Base-by-base conservation (phyloP, 23 tunicate genomes). In the Styela clava region DNA sequence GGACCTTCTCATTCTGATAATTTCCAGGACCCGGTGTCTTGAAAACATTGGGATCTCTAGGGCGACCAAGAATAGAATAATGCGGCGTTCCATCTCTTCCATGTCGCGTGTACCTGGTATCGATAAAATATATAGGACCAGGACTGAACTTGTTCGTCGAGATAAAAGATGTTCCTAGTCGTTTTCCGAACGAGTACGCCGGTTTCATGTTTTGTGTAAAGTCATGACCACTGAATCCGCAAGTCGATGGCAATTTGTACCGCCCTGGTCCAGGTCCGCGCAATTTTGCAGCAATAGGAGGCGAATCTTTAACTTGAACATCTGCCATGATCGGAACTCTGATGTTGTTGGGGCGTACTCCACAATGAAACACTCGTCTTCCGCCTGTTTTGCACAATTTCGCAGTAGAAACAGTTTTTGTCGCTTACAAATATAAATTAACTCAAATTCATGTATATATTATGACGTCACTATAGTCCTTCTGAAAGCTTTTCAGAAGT, bases 1-100 rank as follows among this genome's bases (percentile, higher is more conserved):
- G 86, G 27, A 85, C 87, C 70, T 70, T 84, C 36, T 88, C 98
- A 74, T 94, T 94, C 2, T 94, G 78, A 78, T 94, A 94, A 24
- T 80, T 88, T 44, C 98, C 98, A 7, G 98, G 98, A 64, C 98
- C 98, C 21, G 98, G 98, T 2, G 98, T 94, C 28, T 85, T 84
- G 63, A 94, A 94, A 20, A 63, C 78, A 74, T 88, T 82, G 28
- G 78, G 83, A 36, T 94, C 89, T n/a, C 77, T 76, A 12, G 87
- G 98, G 28, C 98, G 86, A 1, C 95, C 98, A 35, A 87, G 82
- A 33, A 87, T 88, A 3, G 93, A 84, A 74, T 88, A 94, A 24
- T 87, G 89, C 12, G 98, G 92, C 25, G 98, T 88, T 25, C 98
- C 98, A 35, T 94, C 98, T 70, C 79, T 88, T 31, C 98, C 98